Conservation (phyloP, 2,888 invertebrate species). For the Flexamia atlantica region DNA sequence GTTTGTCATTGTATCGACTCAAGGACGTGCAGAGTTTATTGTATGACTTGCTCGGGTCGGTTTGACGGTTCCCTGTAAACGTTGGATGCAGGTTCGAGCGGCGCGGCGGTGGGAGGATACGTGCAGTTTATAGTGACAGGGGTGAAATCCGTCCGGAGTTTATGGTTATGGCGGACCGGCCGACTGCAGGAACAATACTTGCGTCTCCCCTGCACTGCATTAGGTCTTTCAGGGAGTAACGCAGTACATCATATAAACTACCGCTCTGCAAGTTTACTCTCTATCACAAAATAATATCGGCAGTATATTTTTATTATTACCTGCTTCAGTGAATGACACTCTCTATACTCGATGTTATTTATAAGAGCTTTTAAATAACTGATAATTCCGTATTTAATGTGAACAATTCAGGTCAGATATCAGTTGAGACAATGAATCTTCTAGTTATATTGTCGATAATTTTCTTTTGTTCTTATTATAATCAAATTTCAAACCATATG, state of each 20-base stretch:
- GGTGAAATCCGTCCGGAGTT: conserved; percentile 34
- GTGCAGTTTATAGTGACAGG: conserved; percentile 31
- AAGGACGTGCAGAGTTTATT: not conserved
- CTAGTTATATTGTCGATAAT: too few species aligned
- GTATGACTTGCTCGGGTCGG: not conserved
- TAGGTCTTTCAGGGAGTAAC: not conserved
- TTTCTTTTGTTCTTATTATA: too few species aligned
- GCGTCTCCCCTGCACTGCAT: conserved; percentile 10
- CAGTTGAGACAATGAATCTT: too few species aligned
- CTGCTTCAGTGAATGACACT: too few species aligned
- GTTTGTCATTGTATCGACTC: too few species aligned
- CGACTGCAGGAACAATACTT: not conserved
- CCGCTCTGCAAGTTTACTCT: not conserved
- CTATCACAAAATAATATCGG: not conserved
- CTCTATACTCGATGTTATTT: too few species aligned
- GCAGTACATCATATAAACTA: not conserved
- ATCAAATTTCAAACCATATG: too few species aligned
- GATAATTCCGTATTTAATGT: too few species aligned
- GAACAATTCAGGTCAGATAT: too few species aligned
- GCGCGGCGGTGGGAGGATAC: conserved; percentile 16
- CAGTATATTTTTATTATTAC: too few species aligned
- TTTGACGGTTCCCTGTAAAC: not conserved
- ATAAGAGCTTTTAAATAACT: too few species aligned
- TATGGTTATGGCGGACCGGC: conserved; percentile 30
- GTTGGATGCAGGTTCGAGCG: not conserved